Base-by-base conservation (phyloP, 2,113 vertebrate species). In the Pangasianodon gigas region DNA sequence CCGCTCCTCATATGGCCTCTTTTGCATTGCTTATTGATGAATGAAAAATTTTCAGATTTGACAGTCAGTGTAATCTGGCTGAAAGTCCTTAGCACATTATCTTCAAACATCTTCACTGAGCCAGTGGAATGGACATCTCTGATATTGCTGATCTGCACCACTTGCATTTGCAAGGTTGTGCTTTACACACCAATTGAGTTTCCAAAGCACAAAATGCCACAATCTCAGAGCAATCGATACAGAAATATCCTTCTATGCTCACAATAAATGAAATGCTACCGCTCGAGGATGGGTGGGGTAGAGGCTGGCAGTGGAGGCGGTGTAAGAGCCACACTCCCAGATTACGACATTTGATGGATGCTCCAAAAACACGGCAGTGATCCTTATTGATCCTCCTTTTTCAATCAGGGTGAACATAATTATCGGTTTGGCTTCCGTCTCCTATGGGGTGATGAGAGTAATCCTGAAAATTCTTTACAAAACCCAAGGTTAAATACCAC, bases 331-430 rank as follows among this genome's bases (percentile, higher is more conserved):
- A 48, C 80, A 56, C 77, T 89, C 62, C 71, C 77, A 85, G 75
- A 88, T 90, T 89, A 89, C 87, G 88, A 91, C 60, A 87, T 80
- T 90, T 92, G 92, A 93, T 91, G 85, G 91, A 92, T 90, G 89
- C 85, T 29, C 62, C 80, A 86, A 85, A 88, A 92, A 85, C 90
- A 85, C 87, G 65, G 74, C 67, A 46, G 74, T 84, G 87, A 91
- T 91, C 90, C 88, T 90, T 91, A 92, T 90, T 88, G 91, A 92
- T 92, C 56, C 26, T 87, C 86, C 69, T 89, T 89, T 85, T 91
- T 88, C 88, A 88, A 89, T 91, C 81, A 86, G 85, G 79, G 85
- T 41, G 88, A 90, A 87, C 71, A 86, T 87, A 91, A 88, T 93
- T 85, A 91, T 91, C 46, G 69, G 62, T 92, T 90, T 87, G 86